Percentiles rank a stretch among this genome's conserved stretches.
These are phyloP conservation scores for Mellilla xanthometata DNA, from an alignment of 2,888 invertebrate species.

Conservation along the genomic window DNA sequence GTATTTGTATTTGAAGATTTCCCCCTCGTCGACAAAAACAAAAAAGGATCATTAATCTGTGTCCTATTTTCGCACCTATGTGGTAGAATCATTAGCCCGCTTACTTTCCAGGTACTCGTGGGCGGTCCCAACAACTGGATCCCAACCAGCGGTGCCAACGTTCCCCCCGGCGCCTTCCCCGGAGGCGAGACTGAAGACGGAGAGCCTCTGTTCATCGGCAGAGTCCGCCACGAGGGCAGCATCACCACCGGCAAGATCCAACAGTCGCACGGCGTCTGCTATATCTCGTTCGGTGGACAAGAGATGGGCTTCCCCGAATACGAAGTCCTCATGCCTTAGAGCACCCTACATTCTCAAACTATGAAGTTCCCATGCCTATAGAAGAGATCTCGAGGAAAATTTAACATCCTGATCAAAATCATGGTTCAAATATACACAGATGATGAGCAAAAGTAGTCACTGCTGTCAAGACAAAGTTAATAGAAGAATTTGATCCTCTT, in stretches of 20 bases:
- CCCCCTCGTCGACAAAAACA: too few relatives aligned
- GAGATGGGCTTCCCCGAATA: constrained; percentile 91
- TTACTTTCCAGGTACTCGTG: constrained; percentile 75
- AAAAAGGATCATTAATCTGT: too few relatives aligned
- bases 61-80: too few relatives aligned
- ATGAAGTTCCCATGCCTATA: too few relatives aligned
- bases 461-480: too few relatives aligned
- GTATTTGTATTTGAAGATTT: too few relatives aligned
- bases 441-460: too few relatives aligned
- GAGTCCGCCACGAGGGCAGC: constrained; percentile 89
- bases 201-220: constrained; percentile 90
- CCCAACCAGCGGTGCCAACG: constrained; percentile 84
- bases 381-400: too few relatives aligned
- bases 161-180: constrained; percentile 89
- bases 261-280: constrained; percentile 90
- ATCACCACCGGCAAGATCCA: constrained; percentile 92
- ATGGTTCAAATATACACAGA: too few relatives aligned
- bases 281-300: constrained; percentile 91
- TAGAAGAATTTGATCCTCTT: too few relatives aligned
- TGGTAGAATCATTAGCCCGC: background rate
- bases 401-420: too few relatives aligned
- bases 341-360: background rate
- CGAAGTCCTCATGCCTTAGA: constrained; percentile 86
- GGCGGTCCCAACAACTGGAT: constrained; percentile 87
- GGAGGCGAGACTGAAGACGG: constrained; percentile 89